Conservation (phyloP, 53 echinoderm and acorn worm species). For the Antedon mediterranea region DNA sequence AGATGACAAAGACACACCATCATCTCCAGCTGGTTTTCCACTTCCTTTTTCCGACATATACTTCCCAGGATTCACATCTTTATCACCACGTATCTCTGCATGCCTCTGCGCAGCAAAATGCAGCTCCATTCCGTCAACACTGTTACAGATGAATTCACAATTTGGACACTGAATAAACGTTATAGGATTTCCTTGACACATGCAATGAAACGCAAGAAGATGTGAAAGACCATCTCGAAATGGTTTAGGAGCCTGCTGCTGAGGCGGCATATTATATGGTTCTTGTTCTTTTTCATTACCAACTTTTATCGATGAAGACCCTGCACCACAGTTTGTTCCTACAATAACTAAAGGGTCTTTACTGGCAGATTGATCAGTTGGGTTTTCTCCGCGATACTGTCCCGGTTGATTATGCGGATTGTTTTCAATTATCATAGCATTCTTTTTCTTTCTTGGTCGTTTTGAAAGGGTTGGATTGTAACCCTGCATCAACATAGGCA, state of each 20-base stretch:
- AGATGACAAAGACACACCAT: conserved; percentile 61
- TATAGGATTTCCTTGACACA: conserved; percentile 46
- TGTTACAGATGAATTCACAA: conserved; percentile 93
- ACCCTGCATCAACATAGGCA: background rate
- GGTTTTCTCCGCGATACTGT: background rate
- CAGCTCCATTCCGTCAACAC: conserved; percentile 61
- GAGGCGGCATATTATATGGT: background rate
- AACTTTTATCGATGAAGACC: conserved; percentile 30
- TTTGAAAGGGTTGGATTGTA: background rate
- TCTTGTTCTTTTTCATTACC: conserved; percentile 2
- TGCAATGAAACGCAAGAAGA: conserved; percentile 43
- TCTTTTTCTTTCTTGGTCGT: background rate
- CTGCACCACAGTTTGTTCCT: conserved; percentile 36
- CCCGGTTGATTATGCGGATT: background rate
- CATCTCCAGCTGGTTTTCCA: conserved; percentile 14
- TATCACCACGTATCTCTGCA: conserved; percentile 24
- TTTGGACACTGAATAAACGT: conserved; percentile 67
- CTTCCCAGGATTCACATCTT: background rate
- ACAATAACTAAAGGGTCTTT: conserved; percentile 29
- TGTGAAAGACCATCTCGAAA: background rate
- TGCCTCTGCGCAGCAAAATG: conserved; percentile 64
- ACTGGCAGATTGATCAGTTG: conserved; percentile 10
- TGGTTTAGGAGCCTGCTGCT: background rate
- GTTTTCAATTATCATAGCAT: background rate
- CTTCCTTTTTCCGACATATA: conserved; percentile 9